These are phyloP conservation scores for Belgica antarctica DNA, from an alignment of 2,888 invertebrate genomes.

Conservation along the genomic window DNA sequence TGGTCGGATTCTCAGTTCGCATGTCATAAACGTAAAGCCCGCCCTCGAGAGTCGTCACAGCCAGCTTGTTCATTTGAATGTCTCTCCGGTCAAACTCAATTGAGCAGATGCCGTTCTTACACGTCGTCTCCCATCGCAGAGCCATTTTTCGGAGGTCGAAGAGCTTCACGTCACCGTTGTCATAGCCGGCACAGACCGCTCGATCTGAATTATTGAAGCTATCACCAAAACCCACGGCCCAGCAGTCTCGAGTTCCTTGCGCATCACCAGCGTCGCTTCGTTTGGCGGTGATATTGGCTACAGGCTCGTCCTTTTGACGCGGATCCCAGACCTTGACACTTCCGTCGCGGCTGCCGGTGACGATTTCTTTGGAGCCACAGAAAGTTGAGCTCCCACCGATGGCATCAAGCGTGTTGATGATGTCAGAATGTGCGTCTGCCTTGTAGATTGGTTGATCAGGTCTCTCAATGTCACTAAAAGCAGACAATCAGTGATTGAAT, in stretches of 20 bases:
- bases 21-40: slow-evolving; percentile 87
- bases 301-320: slow-evolving; percentile 82
- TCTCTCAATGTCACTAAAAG: slow-evolving; percentile 76
- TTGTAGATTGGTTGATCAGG: slow-evolving; percentile 72
- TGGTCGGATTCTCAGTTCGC: slow-evolving; percentile 79
- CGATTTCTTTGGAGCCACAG: slow-evolving; percentile 92
- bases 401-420: slow-evolving; percentile 89
- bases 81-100: slow-evolving; percentile 90
- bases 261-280: slow-evolving; percentile 43
- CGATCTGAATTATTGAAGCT: slow-evolving; percentile 84
- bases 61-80: slow-evolving; percentile 92
- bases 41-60: slow-evolving; percentile 86
- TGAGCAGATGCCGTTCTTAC: slow-evolving; percentile 87
- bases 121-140: slow-evolving; percentile 84
- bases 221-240: slow-evolving; percentile 91
- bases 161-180: slow-evolving; percentile 93
- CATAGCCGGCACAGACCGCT: slow-evolving; percentile 86
- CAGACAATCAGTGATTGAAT: not conserved
- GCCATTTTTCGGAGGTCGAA: slow-evolving; percentile 84
- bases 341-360: slow-evolving; percentile 92
- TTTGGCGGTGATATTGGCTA: slow-evolving; percentile 83
- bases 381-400: slow-evolving; percentile 78
- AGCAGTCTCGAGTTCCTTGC: slow-evolving; percentile 70
- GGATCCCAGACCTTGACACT: slow-evolving; percentile 95
- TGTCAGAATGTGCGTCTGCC: slow-evolving; percentile 74